Percentiles rank a stretch among this genome's conserved stretches.
phyloP scores from a whole-genome alignment of 2,888 invertebrate species.

The Leptarthrus brevirostris region DNA sequence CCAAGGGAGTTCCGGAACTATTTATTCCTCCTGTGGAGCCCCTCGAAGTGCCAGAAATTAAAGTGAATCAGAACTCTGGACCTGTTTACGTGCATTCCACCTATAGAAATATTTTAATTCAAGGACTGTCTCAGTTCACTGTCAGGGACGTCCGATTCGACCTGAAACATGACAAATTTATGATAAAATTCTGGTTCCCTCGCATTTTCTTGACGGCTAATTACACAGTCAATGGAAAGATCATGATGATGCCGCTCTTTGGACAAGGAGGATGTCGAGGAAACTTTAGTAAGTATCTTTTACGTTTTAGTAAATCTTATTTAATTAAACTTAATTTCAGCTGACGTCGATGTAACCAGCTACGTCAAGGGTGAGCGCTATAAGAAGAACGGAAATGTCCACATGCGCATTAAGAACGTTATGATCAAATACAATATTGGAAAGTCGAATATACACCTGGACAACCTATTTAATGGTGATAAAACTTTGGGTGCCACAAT shows the following conservation, averaged over 20 bases:
- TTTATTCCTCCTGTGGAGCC: conserved; percentile 79
- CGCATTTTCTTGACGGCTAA: conserved; percentile 72
- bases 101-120: conserved; percentile 73
- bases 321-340: conserved; percentile 63
- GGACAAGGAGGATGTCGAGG: conserved; percentile 76
- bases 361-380: conserved; percentile 73
- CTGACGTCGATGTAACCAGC: conserved; percentile 75
- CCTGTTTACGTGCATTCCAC: conserved; percentile 77
- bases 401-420: conserved; percentile 74
- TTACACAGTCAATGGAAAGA: conserved; percentile 76
- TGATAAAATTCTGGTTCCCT: conserved; percentile 74
- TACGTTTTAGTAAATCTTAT: conserved; percentile 13
- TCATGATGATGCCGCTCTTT: conserved; percentile 79
- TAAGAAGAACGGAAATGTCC: conserved; percentile 60
- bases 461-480: conserved; percentile 80
- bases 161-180: conserved; percentile 68
- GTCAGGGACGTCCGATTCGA: conserved; percentile 72
- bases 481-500: conserved; percentile 75
- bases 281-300: conserved; percentile 74
- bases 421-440: conserved; percentile 76
- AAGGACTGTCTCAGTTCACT: conserved; percentile 74
- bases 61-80: conserved; percentile 76
- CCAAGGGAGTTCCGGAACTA: conserved; percentile 75
- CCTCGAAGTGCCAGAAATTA: conserved; percentile 72
- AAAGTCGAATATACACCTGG: conserved; percentile 73